These are phyloP conservation scores for Neogobius melanostomus DNA, from an alignment of 2,113 vertebrate species.

Conservation along the genomic window DNA sequence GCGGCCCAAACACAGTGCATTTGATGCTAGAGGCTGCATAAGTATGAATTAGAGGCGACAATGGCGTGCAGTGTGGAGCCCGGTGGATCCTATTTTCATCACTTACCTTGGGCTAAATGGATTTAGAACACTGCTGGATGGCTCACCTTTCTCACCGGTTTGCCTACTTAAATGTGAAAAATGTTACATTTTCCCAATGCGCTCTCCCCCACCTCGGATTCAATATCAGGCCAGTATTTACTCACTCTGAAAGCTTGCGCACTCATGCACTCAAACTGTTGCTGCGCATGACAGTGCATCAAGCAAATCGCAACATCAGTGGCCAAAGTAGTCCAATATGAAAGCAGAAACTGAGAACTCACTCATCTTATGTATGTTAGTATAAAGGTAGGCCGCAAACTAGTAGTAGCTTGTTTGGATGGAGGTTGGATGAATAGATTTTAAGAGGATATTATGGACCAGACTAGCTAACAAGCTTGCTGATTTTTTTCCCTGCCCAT, in stretches of 20 bases:
- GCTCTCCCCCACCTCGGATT: slow-evolving; percentile 4
- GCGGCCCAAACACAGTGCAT: slow-evolving; percentile 23
- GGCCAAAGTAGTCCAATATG: not conserved
- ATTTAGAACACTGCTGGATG: slow-evolving; percentile 64
- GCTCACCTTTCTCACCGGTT: slow-evolving; percentile 63
- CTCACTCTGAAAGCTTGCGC: slow-evolving; percentile 22
- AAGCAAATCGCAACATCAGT: not conserved
- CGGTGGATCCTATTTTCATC: slow-evolving; percentile 69
- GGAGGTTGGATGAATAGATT: too few species aligned
- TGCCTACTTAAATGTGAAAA: slow-evolving; percentile 65
- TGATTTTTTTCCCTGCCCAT: too few species aligned
- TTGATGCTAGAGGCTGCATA: slow-evolving; percentile 61
- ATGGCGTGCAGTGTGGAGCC: slow-evolving; percentile 62
- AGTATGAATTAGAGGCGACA: slow-evolving; percentile 71
- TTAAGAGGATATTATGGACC: too few species aligned
- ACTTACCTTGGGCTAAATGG: slow-evolving; percentile 72
- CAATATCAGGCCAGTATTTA: slow-evolving; percentile 4
- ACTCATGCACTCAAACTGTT: slow-evolving; percentile 1
- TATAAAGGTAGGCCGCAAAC: not conserved
- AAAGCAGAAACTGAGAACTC: not conserved
- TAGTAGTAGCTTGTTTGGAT: not conserved
- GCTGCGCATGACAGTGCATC: not conserved
- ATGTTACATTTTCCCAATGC: slow-evolving; percentile 49
- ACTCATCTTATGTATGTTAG: not conserved
- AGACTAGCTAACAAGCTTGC: too few species aligned